phyloP scores from a whole-genome alignment of 2,888 invertebrate species.

The Chorisops tibialis region DNA sequence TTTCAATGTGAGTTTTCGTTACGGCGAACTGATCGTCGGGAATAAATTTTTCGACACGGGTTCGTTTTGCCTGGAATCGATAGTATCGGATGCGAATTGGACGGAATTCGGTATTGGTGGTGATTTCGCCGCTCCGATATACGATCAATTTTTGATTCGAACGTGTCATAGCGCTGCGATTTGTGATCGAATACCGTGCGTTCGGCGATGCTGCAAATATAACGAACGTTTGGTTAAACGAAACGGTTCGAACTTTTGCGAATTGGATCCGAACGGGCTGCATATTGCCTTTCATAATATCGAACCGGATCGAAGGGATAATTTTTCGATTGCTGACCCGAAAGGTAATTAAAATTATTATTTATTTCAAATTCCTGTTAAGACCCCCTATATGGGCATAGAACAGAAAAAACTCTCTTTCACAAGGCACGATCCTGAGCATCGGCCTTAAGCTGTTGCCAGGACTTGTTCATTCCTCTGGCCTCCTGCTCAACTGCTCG shows the following conservation, averaged over 20 bases:
- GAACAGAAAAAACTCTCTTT: too few species aligned
- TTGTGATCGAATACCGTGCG: conserved; percentile 44
- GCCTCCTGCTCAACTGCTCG: too few species aligned
- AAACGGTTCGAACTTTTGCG: conserved; percentile 42
- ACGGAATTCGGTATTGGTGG: background rate
- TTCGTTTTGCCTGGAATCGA: conserved; percentile 46
- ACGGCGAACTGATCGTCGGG: conserved; percentile 35
- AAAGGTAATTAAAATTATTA: background rate
- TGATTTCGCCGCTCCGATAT: background rate
- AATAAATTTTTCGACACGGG: conserved; percentile 34
- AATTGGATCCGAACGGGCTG: conserved; percentile 37
- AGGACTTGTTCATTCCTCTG: too few species aligned
- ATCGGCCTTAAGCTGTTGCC: too few species aligned
- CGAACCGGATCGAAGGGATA: conserved; percentile 21
- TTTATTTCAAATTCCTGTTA: too few species aligned
- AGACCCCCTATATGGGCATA: too few species aligned
- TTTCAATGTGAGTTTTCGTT: conserved; percentile 37
- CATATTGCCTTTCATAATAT: conserved; percentile 41
- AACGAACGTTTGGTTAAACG: conserved; percentile 43
- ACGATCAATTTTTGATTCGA: conserved; percentile 25
- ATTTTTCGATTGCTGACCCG: conserved; percentile 1
- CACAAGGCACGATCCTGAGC: too few species aligned
- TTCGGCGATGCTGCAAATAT: conserved; percentile 46
- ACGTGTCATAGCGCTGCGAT: conserved; percentile 33
- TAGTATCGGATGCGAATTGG: conserved; percentile 28